Evolutionary conservation across 2,797 vertebrate genomes (phyloP), one percentile per base, ranked within the genome.

Genomic region (Siniperca obscura): DNA sequence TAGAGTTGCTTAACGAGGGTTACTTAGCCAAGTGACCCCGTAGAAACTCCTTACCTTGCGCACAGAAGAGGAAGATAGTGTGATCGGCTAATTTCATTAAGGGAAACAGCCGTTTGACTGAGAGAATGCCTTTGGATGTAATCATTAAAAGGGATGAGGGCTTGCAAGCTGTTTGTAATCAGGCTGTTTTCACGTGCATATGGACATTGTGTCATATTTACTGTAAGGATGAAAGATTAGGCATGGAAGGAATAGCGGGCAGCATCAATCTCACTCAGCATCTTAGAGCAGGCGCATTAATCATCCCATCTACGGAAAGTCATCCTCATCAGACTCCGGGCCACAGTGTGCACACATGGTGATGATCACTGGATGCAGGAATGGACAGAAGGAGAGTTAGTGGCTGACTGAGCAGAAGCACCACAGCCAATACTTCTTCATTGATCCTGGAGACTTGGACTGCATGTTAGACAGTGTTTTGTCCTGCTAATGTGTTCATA

Each of bases 161-260:
- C 81, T 88, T 60, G 90, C 92, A 94, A 94, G 93, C 94, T 94
- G 94, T 94, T 94, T 89, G 86, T 92, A 92, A 94, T 94, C 92
- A 93, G 90, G 73, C 86, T 60, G 65, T 87, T 90, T 91, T 82
- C 25, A 75, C 27, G 27, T 86, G 88, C 91, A 91, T 93, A 92
- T 92, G 93, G 91, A 90, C 90, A 81, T 91, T 92, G 92, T 95
- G 94, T 93, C 94, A 94, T 94, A 93, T 95, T 94, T 94, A 94
- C 90, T 93, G 94, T 94, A 93, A 94, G 94, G 92, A 95, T 95
- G 94, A 95, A 94, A 91, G 94, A 95, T 95, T 94, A 90, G 89
- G 87, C 85, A 74, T 70, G 85, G 92, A 89, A 84, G 88, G 92
- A 88, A 85, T 85, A 88, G 90, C 56, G 72, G 91, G 90, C 87